A percentile compares a stretch with the other conserved stretches of the same genome.
These are phyloP conservation scores for Corythoichthys intestinalis DNA, from an alignment of 2,113 vertebrate species.

Conservation along the genomic window DNA sequence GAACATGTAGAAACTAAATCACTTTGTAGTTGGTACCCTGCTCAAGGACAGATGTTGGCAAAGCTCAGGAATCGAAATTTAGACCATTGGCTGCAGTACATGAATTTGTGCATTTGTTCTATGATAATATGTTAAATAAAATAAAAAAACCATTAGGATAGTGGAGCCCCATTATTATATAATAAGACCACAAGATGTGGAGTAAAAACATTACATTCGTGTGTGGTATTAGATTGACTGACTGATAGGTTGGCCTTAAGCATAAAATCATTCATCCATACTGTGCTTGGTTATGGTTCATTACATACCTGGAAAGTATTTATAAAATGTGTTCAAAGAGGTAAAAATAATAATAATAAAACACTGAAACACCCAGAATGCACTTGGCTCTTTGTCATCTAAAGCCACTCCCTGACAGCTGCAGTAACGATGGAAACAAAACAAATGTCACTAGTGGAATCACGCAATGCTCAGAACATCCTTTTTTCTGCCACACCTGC, in stretches of 20 bases:
- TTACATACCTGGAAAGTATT: background rate
- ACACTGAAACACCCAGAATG: background rate
- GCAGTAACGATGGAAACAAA: slow-evolving; percentile 3
- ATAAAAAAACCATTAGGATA: too few relatives aligned
- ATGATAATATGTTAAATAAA: too few relatives aligned
- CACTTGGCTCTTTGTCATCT: background rate
- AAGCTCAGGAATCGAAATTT: too few relatives aligned
- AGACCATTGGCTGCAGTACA: too few relatives aligned
- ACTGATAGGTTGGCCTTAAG: background rate
- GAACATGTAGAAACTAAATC: too few relatives aligned
- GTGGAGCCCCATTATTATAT: too few relatives aligned
- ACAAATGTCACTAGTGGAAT: slow-evolving; percentile 6
- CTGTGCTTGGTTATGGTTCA: background rate
- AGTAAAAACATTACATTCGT: background rate
- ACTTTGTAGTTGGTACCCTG: too few relatives aligned
- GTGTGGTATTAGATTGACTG: background rate
- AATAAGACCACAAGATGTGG: background rate
- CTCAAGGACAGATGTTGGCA: too few relatives aligned
- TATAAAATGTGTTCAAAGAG: background rate
- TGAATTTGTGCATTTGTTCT: too few relatives aligned
- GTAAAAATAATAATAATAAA: background rate
- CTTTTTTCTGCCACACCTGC: slow-evolving; percentile 6
- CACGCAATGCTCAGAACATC: slow-evolving; percentile 3
- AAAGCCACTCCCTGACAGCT: background rate
- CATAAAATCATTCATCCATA: background rate